Evolutionary conservation across 2,888 invertebrate genomes (phyloP).

Genomic region (Noctua comes): DNA sequence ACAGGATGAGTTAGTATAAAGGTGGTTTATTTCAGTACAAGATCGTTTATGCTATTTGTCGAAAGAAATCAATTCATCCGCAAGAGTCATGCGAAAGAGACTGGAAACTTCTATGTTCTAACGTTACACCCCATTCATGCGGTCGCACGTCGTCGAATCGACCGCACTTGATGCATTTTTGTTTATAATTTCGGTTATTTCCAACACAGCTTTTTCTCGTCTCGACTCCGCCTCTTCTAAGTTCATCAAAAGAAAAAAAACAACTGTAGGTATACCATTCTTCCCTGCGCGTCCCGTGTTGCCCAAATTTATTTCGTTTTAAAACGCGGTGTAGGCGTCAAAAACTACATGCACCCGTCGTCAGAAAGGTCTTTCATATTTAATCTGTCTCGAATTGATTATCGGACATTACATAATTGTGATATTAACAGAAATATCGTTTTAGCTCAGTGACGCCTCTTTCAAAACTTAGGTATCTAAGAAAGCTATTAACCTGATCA

Average conservation of each 20-base stretch:
- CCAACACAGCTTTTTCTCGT: no score
- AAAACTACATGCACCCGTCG: background rate
- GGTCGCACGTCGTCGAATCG: no score
- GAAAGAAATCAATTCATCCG: background rate
- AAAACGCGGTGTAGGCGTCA: background rate
- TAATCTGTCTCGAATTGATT: background rate
- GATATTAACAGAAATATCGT: background rate
- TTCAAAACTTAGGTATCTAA: background rate
- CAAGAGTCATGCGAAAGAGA: background rate
- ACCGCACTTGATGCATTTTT: no score
- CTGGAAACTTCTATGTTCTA: background rate
- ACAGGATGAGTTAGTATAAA: background rate
- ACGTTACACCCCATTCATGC: background rate
- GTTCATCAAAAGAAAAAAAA: no score
- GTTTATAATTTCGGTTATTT: no score
- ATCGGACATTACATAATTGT: background rate
- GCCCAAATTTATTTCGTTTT: background rate
- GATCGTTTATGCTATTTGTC: background rate
- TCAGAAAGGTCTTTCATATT: background rate
- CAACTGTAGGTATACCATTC: no score
- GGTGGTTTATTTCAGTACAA: background rate
- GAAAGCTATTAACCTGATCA: constrained; percentile 1
- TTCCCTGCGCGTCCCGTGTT: background rate
- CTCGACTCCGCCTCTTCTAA: no score
- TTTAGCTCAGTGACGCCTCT: background rate